phyloP scores from a whole-genome alignment of 64 coral and sea anemone species.

The Actinia tenebrosa region DNA sequence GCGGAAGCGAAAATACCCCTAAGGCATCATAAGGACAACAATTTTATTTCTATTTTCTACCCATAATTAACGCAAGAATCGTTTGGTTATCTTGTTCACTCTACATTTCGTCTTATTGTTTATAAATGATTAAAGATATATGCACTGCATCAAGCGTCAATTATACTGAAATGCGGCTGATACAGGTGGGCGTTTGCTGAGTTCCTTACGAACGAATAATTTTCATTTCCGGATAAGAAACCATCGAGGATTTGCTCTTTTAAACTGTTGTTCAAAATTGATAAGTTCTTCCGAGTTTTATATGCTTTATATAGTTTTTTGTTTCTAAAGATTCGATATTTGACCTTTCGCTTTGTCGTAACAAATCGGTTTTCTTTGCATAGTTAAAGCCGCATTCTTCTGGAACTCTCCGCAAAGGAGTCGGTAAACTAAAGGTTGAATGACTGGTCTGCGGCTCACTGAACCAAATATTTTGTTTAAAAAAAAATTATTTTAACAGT shows the following conservation, averaged over 20 bases:
- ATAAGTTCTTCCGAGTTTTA: neutral
- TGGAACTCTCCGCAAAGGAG: neutral
- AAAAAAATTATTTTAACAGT: too few relatives aligned
- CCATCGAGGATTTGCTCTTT: neutral
- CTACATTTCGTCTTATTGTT: neutral
- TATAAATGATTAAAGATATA: too few relatives aligned
- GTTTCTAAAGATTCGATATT: neutral
- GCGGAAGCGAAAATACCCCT: neutral
- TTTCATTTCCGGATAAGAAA: neutral
- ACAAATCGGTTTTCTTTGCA: neutral
- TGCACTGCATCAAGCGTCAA: neutral
- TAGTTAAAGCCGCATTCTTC: neutral
- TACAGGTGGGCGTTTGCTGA: neutral
- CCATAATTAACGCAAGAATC: neutral
- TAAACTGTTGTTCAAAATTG: neutral
- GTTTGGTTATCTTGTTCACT: neutral
- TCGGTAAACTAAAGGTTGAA: neutral
- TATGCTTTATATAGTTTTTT: neutral
- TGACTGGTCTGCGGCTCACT: too few relatives aligned
- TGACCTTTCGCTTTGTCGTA: neutral
- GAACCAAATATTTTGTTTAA: too few relatives aligned
- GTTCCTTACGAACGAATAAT: neutral
- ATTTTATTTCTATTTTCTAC: neutral
- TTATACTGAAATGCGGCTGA: too few relatives aligned
- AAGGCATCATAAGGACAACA: neutral